These are phyloP conservation scores for Zele albiditarsus DNA, from an alignment of 2,888 invertebrate genomes.

Conservation along the genomic window DNA sequence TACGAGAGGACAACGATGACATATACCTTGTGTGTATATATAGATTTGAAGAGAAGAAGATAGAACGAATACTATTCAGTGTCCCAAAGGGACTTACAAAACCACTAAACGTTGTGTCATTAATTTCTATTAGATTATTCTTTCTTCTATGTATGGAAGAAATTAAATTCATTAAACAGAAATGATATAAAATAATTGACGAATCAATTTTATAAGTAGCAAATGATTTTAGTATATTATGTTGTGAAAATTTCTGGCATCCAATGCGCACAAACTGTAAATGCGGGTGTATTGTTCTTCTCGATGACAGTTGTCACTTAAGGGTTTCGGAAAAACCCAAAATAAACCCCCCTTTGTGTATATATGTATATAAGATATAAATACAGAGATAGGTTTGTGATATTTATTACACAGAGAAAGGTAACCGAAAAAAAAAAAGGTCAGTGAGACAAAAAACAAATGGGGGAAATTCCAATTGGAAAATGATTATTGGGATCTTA, in stretches of 20 bases:
- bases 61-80: neutral
- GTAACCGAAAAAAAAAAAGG: no score
- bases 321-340: neutral
- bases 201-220: constrained; percentile 11
- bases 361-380: neutral
- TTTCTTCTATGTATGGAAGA: constrained; percentile 64
- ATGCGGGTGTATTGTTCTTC: neutral
- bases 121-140: constrained; percentile 70
- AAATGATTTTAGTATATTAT: neutral
- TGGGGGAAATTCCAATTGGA: no score
- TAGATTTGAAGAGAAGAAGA: constrained; percentile 58
- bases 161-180: neutral
- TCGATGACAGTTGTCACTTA: neutral
- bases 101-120: constrained; percentile 71
- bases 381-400: neutral
- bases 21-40: neutral
- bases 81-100: constrained; percentile 62
- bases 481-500: no score
- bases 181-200: neutral
- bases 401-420: neutral
- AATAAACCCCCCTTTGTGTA: neutral
- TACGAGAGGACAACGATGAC: neutral
- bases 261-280: neutral
- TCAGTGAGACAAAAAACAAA: no score
- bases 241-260: neutral